Evolutionary conservation across 1,140 invertebrate species (phyloP).

Genomic region (Forficula auricularia): DNA sequence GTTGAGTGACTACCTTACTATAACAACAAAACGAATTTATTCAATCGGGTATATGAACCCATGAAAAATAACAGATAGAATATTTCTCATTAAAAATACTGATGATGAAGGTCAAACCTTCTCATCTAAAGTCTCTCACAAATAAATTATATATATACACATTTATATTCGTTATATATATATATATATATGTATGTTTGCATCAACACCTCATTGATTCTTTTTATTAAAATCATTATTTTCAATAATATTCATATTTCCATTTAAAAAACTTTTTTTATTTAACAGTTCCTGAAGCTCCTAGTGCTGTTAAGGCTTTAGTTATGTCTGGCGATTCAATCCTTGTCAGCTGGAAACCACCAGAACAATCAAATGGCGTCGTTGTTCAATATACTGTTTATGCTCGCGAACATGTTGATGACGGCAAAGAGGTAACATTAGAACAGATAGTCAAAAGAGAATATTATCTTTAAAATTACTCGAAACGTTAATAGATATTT

Average conservation of each 20-base stretch:
- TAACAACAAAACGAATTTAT: too few relatives aligned
- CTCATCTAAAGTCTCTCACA: too few relatives aligned
- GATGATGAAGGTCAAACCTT: too few relatives aligned
- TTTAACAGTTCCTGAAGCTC: constrained; percentile 68
- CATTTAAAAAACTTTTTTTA: too few relatives aligned
- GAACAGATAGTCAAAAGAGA: not conserved
- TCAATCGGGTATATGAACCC: too few relatives aligned
- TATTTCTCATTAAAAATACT: too few relatives aligned
- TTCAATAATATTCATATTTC: too few relatives aligned
- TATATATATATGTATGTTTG: not conserved
- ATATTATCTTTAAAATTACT: constrained; percentile 4
- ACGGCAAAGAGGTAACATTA: constrained; percentile 25
- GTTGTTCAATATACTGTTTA: constrained; percentile 88
- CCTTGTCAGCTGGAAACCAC: constrained; percentile 82
- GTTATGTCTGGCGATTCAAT: constrained; percentile 82
- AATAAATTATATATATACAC: not conserved
- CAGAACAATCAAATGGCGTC: constrained; percentile 78
- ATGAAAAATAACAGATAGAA: too few relatives aligned
- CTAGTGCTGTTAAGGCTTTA: constrained; percentile 77
- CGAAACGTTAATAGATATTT: not conserved
- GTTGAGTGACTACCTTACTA: too few relatives aligned
- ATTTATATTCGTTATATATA: not conserved
- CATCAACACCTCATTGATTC: too few relatives aligned
- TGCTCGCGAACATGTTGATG: constrained; percentile 54
- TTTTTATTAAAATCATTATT: too few relatives aligned